Percentiles rank a stretch among this genome's conserved stretches.
These are phyloP conservation scores for Hippopotamyrus pictus DNA, from an alignment of 2,797 vertebrate genomes.

Conservation along the genomic window DNA sequence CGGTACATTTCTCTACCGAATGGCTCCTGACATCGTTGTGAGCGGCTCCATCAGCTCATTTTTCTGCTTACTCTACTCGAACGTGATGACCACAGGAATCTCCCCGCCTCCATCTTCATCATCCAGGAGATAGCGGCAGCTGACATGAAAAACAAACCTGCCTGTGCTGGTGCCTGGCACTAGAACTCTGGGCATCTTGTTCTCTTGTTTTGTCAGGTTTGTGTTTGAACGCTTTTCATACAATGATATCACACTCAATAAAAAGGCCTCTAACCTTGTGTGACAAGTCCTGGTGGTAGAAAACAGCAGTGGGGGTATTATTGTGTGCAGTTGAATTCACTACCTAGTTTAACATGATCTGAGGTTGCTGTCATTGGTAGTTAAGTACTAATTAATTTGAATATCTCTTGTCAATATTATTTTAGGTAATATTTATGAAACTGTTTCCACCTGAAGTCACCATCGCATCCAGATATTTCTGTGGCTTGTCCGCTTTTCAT, in stretches of 20 bases:
- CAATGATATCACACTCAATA: background rate
- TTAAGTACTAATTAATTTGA: constrained; percentile 1
- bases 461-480: background rate
- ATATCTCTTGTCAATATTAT: background rate
- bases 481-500: background rate
- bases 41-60: background rate
- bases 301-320: background rate
- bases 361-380: background rate
- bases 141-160: background rate
- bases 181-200: background rate
- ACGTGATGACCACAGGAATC: background rate
- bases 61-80: constrained; percentile 13
- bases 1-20: background rate
- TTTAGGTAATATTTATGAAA: background rate
- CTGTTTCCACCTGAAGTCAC: background rate
- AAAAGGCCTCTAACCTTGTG: background rate
- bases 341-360: background rate
- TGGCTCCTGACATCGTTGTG: background rate
- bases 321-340: background rate
- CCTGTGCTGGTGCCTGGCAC: background rate
- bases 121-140: background rate
- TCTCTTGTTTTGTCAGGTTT: background rate
- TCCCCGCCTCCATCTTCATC: background rate
- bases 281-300: background rate
- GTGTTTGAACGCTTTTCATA: background rate